These are phyloP conservation scores for Phasia obesa DNA, from an alignment of 2,888 invertebrate genomes.

Conservation along the genomic window DNA sequence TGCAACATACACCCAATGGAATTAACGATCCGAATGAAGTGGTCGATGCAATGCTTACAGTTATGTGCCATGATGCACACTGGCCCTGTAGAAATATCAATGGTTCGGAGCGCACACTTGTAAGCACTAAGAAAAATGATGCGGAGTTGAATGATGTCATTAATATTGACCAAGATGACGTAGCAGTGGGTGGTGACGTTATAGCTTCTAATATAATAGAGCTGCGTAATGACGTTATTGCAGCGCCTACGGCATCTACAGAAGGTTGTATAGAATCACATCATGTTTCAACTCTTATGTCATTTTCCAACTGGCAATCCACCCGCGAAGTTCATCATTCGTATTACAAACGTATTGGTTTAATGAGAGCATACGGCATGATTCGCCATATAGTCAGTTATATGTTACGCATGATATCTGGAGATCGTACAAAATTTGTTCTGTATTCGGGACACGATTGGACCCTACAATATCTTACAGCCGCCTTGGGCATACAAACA, in stretches of 20 bases:
- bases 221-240: conserved; percentile 40
- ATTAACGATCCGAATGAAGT: conserved; percentile 86
- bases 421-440: conserved; percentile 88
- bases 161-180: conserved; percentile 82
- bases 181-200: conserved; percentile 69
- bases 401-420: conserved; percentile 91
- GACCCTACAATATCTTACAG: conserved; percentile 91
- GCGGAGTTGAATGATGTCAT: conserved; percentile 81
- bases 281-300: conserved; percentile 90
- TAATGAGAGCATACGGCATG: conserved; percentile 91
- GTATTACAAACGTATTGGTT: conserved; percentile 86
- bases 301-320: conserved; percentile 92
- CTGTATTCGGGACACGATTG: conserved; percentile 96
- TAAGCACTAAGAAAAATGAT: conserved; percentile 72
- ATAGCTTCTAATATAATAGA: conserved; percentile 61
- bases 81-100: conserved; percentile 86
- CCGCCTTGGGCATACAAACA: conserved; percentile 87
- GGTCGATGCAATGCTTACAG: conserved; percentile 91
- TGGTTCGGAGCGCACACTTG: conserved; percentile 38
- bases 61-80: conserved; percentile 90
- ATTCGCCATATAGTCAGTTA: conserved; percentile 91
- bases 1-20: conserved; percentile 85
- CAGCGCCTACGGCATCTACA: conserved; percentile 8
- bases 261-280: conserved; percentile 86
- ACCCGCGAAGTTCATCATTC: conserved; percentile 85